Evolutionary conservation across 2,888 invertebrate species (phyloP), one percentile per base, ranked within the genome.

Genomic region (Drosophila flavopinicola): DNA sequence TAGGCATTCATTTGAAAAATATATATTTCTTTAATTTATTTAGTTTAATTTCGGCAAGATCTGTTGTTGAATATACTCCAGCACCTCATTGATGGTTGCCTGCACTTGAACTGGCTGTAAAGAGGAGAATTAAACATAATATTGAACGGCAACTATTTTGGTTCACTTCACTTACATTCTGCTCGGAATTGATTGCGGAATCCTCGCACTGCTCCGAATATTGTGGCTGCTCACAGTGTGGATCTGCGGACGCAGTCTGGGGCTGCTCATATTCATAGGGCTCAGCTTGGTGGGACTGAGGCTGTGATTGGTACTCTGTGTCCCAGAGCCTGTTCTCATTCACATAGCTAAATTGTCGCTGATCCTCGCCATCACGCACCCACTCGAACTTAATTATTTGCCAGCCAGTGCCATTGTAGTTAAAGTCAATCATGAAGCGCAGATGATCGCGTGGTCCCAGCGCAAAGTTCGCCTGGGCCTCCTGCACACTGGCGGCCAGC

Each of bases 281-380:
- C 20, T 61, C 44, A 0, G 35, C 39, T 6, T 30, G 13, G 10
- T 35, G 44, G 3, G 25, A 6, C 9, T 17, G 51, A 0, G 1
- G 29, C 23, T 38, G 29, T 1, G 27, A 6, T 27, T 30, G 37
- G 2, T 1, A 23, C 0, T 57, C 39, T 3, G 52, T 60, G 0
- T 70, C 92, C 25, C 66, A 65, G 71, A 92, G 92, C 29, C 93
- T 93, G 67, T 94, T 92, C 38, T 92, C 92, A 23, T 93, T 92
- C 72, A 94, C 92, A 77, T 88, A 91, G 53, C 85, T 86, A 30
- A 88, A 90, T 6, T 79, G 73, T 1, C 69, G 76, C 6, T 73
- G 59, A 6, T 84, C 85, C 45, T 77, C 88, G 20, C 83, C 90
- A 47, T 91, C 90, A 3, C 87, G 80, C 2, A 86, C 59, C 88